These are phyloP conservation scores for Sebastes oblongus DNA, from an alignment of 2,797 vertebrate genomes.

Conservation along the genomic window DNA sequence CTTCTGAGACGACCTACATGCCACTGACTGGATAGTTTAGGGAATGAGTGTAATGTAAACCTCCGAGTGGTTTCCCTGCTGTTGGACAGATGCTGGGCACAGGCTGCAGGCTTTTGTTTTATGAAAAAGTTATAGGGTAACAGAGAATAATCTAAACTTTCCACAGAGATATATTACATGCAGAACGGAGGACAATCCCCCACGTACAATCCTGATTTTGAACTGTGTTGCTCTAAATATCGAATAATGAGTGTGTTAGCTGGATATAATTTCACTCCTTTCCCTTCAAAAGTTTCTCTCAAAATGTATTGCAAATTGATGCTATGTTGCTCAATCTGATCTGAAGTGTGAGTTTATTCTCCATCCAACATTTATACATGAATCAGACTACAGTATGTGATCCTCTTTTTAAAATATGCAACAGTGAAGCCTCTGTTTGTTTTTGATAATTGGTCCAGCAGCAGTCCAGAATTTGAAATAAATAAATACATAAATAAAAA, in stretches of 20 bases:
- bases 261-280: background rate
- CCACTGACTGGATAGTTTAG: slow-evolving; percentile 13
- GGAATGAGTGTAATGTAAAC: slow-evolving; percentile 38
- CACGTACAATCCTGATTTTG: background rate
- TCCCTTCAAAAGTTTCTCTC: background rate
- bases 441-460: background rate
- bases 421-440: slow-evolving; percentile 5
- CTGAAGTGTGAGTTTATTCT: background rate
- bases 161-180: background rate
- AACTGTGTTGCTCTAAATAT: background rate
- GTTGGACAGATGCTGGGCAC: slow-evolving; percentile 23
- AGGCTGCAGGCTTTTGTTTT: slow-evolving; percentile 3
- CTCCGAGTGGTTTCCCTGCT: slow-evolving; percentile 34
- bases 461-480: background rate
- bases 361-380: background rate
- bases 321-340: background rate
- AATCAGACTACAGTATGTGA: background rate
- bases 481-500: background rate
- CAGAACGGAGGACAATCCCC: background rate
- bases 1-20: slow-evolving; percentile 37
- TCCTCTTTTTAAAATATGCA: background rate
- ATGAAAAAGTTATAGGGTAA: background rate
- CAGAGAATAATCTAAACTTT: slow-evolving; percentile 11
- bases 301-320: background rate
- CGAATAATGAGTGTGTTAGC: background rate